Percentiles rank a stretch among this genome's conserved stretches.
These are phyloP conservation scores for Teleogryllus occipitalis DNA, from an alignment of 1,140 invertebrate species.

Conservation along the genomic window DNA sequence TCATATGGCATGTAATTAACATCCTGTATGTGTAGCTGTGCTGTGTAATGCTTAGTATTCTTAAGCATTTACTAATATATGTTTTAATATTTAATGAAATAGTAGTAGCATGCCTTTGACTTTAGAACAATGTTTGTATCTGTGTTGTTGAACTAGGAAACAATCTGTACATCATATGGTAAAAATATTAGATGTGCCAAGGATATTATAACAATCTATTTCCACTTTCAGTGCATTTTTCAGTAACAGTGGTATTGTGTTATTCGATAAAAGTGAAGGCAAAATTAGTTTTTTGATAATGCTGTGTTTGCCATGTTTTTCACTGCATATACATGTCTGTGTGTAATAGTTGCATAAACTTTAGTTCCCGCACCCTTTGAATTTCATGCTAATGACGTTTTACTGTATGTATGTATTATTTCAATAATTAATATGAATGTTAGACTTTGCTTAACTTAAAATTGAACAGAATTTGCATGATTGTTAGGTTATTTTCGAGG, in stretches of 20 bases:
- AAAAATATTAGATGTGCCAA: neutral
- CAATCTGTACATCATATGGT: neutral
- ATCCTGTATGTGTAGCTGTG: neutral
- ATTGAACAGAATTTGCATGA: neutral
- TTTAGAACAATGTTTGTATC: neutral
- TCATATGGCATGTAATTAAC: neutral
- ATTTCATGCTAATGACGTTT: slow-evolving; percentile 1
- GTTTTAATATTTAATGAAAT: neutral
- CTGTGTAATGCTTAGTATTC: slow-evolving; percentile 1
- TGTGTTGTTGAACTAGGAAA: neutral
- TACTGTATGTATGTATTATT: slow-evolving; percentile 6
- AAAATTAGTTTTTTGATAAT: slow-evolving; percentile 2
- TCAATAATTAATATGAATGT: slow-evolving; percentile 1
- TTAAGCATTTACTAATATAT: slow-evolving; percentile 1
- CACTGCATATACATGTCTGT: neutral
- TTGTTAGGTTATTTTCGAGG: neutral
- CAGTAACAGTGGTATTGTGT: neutral
- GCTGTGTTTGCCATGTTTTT: neutral
- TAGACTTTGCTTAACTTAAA: neutral
- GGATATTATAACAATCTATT: neutral
- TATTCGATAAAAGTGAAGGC: neutral
- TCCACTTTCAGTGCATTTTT: neutral
- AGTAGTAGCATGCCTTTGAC: neutral
- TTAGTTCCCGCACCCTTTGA: slow-evolving; percentile 3
- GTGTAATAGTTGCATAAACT: neutral